phyloP scores from a whole-genome alignment of 1,140 invertebrate species.

The Pantala flavescens region DNA sequence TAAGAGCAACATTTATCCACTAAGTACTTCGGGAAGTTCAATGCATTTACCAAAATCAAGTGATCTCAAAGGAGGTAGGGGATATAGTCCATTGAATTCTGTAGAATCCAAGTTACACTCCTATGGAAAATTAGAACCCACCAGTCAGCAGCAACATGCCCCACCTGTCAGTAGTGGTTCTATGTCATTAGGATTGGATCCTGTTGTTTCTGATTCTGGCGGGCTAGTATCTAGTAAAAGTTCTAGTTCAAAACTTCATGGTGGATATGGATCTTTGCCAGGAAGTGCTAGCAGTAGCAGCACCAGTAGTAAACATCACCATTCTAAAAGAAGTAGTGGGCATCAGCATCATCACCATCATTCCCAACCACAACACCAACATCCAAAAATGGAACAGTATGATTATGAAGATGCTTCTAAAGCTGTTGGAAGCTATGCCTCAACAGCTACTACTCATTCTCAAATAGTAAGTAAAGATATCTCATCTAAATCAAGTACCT shows the following conservation, averaged over 20 bases:
- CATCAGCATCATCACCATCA: constrained; percentile 8
- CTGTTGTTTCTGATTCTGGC: not conserved
- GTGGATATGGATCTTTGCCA: not conserved
- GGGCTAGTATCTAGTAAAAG: not conserved
- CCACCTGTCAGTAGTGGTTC: not conserved
- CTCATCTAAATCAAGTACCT: not conserved
- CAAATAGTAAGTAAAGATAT: not conserved
- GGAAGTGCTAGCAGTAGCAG: not conserved
- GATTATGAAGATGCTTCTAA: not conserved
- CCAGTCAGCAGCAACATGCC: not conserved
- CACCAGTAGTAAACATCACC: not conserved
- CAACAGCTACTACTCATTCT: not conserved
- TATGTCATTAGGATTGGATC: not conserved
- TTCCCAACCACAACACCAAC: not conserved
- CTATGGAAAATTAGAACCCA: not conserved
- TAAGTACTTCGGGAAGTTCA: not conserved
- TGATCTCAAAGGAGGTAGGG: not conserved
- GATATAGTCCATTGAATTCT: not conserved
- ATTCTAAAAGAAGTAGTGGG: not conserved
- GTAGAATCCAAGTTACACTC: constrained; percentile 1
- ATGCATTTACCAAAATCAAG: not conserved
- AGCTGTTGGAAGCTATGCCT: not conserved
- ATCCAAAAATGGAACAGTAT: not conserved
- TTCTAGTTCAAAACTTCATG: not conserved
- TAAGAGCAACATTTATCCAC: not conserved